Base-by-base conservation (phyloP, 2,113 vertebrate species). In the Rhegmatorhina hoffmannsi region DNA sequence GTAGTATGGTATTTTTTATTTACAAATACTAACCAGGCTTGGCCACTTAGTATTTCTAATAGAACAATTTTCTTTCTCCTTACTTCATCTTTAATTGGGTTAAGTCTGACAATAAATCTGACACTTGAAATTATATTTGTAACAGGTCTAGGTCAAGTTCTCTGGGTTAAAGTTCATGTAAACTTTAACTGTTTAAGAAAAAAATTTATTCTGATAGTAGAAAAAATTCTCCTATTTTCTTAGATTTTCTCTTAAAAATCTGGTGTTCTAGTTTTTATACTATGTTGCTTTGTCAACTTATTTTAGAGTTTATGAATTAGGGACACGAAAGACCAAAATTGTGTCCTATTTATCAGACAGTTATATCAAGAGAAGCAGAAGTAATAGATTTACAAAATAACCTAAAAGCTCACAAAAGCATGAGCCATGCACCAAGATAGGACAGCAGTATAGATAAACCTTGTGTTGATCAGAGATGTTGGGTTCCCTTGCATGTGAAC, bases 381-480 rank as follows among this genome's bases (percentile, higher is more conserved):
- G 25, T 52, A n/a, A 86, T 53, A 77, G 74, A 38, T 76, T 86
- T 84, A 23, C 43, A 23, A n/a, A 67, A 67, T 68, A 49, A 52
- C 13, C 34, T 92, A 36, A 24, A 68, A 75, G 7, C 52, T 93
- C 68, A 59, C 18, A 77, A 36, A 69, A 36, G 20, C 5, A 3
- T 33, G 36, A 31, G 46, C 9, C 13, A 7, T 50, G 47, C 17
- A 50, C 34, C 3, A 14, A 43, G 25, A 10, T 5, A 72, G 64
- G 55, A 33, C 17, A 56, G 18, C 3, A 12, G 19, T n/a, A 34
- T 5, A 20, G 17, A 59, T 62, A 70, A 92, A 62, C 49, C 53
- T 96, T 95, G 75, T 40, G 92, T 50, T 91, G 77, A 53, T 80
- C n/a, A 29, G 9, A 36, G 66, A n/a, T 10, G 19, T 38, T 96